phyloP scores from a whole-genome alignment of 1,140 invertebrate species.

The Rhyzopertha dominica region DNA sequence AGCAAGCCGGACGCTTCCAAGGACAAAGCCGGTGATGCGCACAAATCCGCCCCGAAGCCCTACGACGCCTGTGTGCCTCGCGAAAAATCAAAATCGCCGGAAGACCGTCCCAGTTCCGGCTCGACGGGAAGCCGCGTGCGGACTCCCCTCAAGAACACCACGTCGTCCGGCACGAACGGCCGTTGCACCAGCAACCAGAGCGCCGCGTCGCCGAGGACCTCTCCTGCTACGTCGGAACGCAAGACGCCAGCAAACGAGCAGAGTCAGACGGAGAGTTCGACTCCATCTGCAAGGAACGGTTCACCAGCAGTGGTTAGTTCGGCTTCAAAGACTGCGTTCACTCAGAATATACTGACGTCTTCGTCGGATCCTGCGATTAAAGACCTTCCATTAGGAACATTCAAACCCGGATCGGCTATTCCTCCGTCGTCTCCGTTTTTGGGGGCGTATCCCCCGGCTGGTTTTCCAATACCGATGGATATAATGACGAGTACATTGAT shows the following conservation, averaged over 20 bases:
- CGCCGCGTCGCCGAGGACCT: conserved; percentile 55
- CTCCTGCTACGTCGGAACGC: conserved; percentile 41
- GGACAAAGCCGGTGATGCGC: conserved; percentile 53
- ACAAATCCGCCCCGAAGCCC: conserved; percentile 63
- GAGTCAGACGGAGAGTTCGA: conserved; percentile 18
- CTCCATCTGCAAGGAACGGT: conserved; percentile 51
- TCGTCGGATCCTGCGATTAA: conserved; percentile 57
- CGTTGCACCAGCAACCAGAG: conserved; percentile 61
- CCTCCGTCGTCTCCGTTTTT: conserved; percentile 54
- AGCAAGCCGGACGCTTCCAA: conserved; percentile 48
- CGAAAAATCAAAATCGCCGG: conserved; percentile 57
- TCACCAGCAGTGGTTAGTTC: conserved; percentile 70
- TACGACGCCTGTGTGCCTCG: conserved; percentile 57
- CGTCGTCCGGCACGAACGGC: conserved; percentile 45
- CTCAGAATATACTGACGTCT: conserved; percentile 49
- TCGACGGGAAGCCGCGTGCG: conserved; percentile 51
- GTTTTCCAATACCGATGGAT: conserved; percentile 61
- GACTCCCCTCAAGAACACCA: no score
- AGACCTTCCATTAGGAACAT: conserved; percentile 58
- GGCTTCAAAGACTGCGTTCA: conserved; percentile 44
- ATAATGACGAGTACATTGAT: conserved; percentile 66
- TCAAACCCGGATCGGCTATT: conserved; percentile 54
- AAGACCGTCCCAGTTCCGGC: conserved; percentile 46
- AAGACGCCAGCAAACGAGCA: conserved; percentile 48
- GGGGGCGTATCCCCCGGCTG: conserved; percentile 50